These are phyloP conservation scores for Drosophila mercatorum DNA, from an alignment of 2,888 invertebrate species.

Conservation along the genomic window DNA sequence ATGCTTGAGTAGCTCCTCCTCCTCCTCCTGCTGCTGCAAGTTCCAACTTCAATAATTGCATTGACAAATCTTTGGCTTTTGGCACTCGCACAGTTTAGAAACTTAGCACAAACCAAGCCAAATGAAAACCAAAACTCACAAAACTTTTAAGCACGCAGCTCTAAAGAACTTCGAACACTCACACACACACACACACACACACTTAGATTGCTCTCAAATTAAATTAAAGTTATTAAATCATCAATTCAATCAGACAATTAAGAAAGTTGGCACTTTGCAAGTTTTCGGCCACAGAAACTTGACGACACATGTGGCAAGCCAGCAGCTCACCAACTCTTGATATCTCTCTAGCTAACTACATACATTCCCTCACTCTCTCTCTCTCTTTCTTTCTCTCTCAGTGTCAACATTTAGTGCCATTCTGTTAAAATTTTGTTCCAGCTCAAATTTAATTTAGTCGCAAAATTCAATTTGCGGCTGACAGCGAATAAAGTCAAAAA, in stretches of 20 bases:
- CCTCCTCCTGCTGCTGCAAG: slow-evolving; percentile 20
- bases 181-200: slow-evolving; percentile 10
- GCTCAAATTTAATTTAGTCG: slow-evolving; percentile 61
- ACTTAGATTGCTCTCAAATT: slow-evolving; percentile 60
- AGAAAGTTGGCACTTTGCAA: slow-evolving; percentile 73
- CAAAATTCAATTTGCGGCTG: slow-evolving; percentile 61
- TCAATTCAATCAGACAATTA: slow-evolving; percentile 84
- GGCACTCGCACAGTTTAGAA: slow-evolving; percentile 52
- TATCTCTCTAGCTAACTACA: neutral
- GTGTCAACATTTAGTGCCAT: slow-evolving; percentile 45
- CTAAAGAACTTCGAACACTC: slow-evolving; percentile 37
- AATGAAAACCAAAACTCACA: slow-evolving; percentile 67
- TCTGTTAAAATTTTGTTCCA: slow-evolving; percentile 39
- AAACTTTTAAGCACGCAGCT: slow-evolving; percentile 60
- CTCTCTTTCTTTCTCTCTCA: no score
- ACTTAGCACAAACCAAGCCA: slow-evolving; percentile 63
- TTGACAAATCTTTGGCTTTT: slow-evolving; percentile 66
- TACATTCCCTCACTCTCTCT: neutral
- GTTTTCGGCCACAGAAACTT: slow-evolving; percentile 71
- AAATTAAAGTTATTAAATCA: slow-evolving; percentile 84
- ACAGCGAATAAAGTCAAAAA: slow-evolving; percentile 35
- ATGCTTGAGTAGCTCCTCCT: slow-evolving; percentile 2
- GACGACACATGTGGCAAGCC: slow-evolving; percentile 61
- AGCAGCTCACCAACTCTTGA: neutral
- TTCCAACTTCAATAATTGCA: slow-evolving; percentile 59